phyloP scores from a whole-genome alignment of 2,113 vertebrate genomes.

The Neolamprologus variostigma region DNA sequence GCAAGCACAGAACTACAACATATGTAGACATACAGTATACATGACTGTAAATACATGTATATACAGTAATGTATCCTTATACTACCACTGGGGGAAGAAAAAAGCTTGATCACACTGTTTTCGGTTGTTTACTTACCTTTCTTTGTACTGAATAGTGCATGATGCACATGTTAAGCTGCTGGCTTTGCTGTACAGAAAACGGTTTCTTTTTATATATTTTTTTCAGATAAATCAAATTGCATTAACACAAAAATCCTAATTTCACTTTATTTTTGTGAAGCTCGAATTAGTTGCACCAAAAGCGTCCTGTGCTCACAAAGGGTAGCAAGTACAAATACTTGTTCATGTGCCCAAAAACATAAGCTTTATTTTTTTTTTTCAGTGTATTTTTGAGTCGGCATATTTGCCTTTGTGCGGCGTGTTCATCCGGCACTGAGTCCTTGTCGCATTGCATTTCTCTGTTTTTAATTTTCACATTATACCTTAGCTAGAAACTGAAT shows the following conservation, averaged over 20 bases:
- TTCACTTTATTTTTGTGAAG: background rate
- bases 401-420: background rate
- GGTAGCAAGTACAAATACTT: background rate
- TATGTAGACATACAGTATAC: background rate
- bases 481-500: slow-evolving; percentile 19
- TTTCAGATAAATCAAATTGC: background rate
- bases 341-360: background rate
- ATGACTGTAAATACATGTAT: background rate
- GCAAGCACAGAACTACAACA: background rate
- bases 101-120: background rate
- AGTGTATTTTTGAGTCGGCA: background rate
- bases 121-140: background rate
- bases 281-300: background rate
- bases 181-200: background rate
- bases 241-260: background rate
- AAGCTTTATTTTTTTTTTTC: background rate
- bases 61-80: background rate
- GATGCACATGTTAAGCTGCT: background rate
- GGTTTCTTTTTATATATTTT: background rate
- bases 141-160: background rate
- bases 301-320: background rate
- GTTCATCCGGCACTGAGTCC: background rate
- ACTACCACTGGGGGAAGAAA: background rate
- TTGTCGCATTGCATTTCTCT: slow-evolving; percentile 34
- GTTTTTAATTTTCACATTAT: slow-evolving; percentile 37